Evolutionary conservation across 2,113 vertebrate species (phyloP).

Genomic region (Ptilonorhynchus violaceus): DNA sequence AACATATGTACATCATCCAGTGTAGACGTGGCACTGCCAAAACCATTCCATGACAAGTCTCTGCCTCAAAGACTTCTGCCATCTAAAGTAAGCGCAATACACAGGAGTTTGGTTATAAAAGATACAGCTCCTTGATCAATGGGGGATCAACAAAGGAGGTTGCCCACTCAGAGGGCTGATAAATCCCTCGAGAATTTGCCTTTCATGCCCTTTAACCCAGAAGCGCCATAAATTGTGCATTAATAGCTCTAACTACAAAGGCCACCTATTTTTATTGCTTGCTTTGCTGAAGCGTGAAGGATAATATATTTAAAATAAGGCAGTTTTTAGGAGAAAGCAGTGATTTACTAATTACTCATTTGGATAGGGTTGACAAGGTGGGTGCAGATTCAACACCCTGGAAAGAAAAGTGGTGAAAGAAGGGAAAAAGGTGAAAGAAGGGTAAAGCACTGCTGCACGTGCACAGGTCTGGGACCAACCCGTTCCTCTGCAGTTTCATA

Average conservation of each 20-base stretch:
- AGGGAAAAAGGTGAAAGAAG: neutral
- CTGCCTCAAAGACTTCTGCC: neutral
- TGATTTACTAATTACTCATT: neutral
- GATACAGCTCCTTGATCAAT: neutral
- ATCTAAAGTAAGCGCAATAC: neutral
- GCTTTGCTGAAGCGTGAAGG: neutral
- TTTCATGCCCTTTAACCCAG: neutral
- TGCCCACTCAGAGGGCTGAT: neutral
- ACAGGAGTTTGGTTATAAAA: neutral
- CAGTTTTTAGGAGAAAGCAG: neutral
- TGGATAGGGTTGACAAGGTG: neutral
- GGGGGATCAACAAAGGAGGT: neutral
- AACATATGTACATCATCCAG: neutral
- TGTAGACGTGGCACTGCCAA: neutral
- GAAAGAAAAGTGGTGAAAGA: neutral
- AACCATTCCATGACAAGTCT: neutral
- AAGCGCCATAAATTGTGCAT: neutral
- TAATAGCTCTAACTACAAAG: neutral
- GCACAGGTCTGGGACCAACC: neutral
- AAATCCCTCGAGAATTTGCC: neutral
- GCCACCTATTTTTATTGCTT: neutral
- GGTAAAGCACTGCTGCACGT: neutral
- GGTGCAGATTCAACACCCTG: neutral
- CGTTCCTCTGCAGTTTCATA: neutral
- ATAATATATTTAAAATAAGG: neutral